Conservation (phyloP, 2,797 vertebrate species). For the Coregonus sp. region DNA sequence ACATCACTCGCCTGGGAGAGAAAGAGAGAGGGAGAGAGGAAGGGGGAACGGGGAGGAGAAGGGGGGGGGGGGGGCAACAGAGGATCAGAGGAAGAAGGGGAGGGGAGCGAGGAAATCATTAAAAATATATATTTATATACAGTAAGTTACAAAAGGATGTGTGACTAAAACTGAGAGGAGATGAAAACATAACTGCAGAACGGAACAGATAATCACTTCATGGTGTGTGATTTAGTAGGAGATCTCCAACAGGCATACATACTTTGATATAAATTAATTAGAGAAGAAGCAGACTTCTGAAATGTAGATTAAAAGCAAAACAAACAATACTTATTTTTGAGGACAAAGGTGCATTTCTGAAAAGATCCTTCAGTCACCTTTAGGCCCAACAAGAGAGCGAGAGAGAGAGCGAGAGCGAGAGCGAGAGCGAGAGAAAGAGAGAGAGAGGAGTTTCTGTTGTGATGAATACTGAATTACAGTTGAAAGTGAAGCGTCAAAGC, state of each 20-base stretch:
- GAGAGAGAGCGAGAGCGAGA: neutral
- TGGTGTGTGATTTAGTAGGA: constrained; percentile 23
- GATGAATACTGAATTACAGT: neutral
- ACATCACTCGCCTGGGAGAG: constrained; percentile 71
- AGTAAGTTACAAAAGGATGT: constrained; percentile 42
- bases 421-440: neutral
- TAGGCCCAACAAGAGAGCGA: neutral
- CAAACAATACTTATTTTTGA: neutral
- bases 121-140: constrained; percentile 14
- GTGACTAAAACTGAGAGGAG: constrained; percentile 27
- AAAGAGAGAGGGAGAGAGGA: constrained; percentile 44
- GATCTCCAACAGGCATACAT: neutral
- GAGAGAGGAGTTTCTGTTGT: neutral
- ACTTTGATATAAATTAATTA: neutral
- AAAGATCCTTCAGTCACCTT: neutral
- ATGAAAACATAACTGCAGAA: constrained; percentile 22
- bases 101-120: neutral
- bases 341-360: neutral
- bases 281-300: neutral
- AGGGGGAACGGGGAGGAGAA: constrained; percentile 35
- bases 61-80: constrained; percentile 36
- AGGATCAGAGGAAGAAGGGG: constrained; percentile 23
- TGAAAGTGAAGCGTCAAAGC: too few species aligned
- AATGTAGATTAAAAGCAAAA: neutral
- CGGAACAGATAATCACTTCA: constrained; percentile 21